These are phyloP conservation scores for Amphilophus citrinellus DNA, from an alignment of 2,113 vertebrate species.

Conservation along the genomic window DNA sequence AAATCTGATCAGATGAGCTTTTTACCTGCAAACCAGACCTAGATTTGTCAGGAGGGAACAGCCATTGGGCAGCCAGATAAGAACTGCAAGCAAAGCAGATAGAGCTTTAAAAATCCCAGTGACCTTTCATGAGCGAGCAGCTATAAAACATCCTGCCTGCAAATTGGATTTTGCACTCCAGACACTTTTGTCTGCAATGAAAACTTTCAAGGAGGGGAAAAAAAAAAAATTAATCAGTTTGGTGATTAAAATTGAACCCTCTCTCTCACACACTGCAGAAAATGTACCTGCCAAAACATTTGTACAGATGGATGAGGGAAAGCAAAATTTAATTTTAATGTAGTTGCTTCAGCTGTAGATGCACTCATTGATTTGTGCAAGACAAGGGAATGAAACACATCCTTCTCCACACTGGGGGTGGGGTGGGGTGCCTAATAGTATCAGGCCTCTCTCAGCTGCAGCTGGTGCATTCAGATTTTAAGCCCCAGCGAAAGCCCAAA, in stretches of 20 bases:
- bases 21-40: slow-evolving; percentile 4
- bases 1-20: not conserved
- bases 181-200: slow-evolving; percentile 48
- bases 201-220: slow-evolving; percentile 48
- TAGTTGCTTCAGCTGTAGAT: slow-evolving; percentile 35
- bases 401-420: not conserved
- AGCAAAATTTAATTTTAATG: not conserved
- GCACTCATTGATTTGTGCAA: slow-evolving; percentile 25
- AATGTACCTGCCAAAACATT: slow-evolving; percentile 24
- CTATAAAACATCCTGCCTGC: slow-evolving; percentile 45
- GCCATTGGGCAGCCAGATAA: slow-evolving; percentile 16
- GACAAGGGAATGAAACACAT: slow-evolving; percentile 33
- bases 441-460: slow-evolving; percentile 35
- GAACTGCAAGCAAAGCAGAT: slow-evolving; percentile 37
- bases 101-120: slow-evolving; percentile 50
- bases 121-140: slow-evolving; percentile 59
- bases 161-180: slow-evolving; percentile 56
- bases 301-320: not conserved
- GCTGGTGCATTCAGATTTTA: slow-evolving; percentile 53
- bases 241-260: slow-evolving; percentile 60
- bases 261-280: not conserved
- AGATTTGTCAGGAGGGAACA: slow-evolving; percentile 24
- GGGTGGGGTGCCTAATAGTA: not conserved
- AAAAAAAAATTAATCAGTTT: slow-evolving; percentile 55
- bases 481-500: slow-evolving; percentile 15